Base-by-base conservation (phyloP, 1,140 invertebrate species). In the Choristoneura fumiferana region DNA sequence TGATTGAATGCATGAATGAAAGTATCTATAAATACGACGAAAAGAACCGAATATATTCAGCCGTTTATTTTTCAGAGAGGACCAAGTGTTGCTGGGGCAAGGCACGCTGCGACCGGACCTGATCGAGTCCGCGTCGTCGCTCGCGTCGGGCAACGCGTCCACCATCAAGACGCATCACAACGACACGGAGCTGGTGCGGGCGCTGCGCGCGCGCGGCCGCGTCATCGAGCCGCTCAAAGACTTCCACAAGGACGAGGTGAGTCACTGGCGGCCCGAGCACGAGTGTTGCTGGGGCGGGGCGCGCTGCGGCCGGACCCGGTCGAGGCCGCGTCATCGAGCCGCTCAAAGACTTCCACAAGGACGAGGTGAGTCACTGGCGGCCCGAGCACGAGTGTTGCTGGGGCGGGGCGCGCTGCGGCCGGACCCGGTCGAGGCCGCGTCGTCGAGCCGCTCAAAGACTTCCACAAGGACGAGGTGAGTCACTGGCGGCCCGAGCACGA, bases 141-240 rank as follows among this genome's bases (percentile, higher is more conserved):
- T 98, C 71, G 97, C 94, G 37, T 98, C 96, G 62, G 92, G 85
- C 71, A 94, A 94, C 87, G 98, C 98, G 4, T 96, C 98, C 84
- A 95, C 95, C 9, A 99, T 99, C 72, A 99, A 99, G 91, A 99
- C 98, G n/a, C 98, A 99, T 90, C 98, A 99, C 91, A 99, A 99
- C 87, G 98, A 99, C 86, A 99, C 96, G 34, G 97, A 97, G 75
- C 91, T 99, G 14, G 97, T 99, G n/a, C 90, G 98, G 68, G 92
- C 95, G 78, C 90, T 99, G 49, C 91, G 98, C 60, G 92, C 93
- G 65, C 89, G 95, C 72, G 98, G 96, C 9, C 91, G 96, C 59
- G 97, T 99, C 10, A 95, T 99, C 14, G 98, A 99, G 90, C 98
- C 98, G n/a, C 91, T 99, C 9, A 96, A 95, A 90, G 98, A 99